Evolutionary conservation across 2,888 invertebrate genomes (phyloP), one percentile per base, ranked within the genome.

Genomic region (Ommatoiulus sabulosus): DNA sequence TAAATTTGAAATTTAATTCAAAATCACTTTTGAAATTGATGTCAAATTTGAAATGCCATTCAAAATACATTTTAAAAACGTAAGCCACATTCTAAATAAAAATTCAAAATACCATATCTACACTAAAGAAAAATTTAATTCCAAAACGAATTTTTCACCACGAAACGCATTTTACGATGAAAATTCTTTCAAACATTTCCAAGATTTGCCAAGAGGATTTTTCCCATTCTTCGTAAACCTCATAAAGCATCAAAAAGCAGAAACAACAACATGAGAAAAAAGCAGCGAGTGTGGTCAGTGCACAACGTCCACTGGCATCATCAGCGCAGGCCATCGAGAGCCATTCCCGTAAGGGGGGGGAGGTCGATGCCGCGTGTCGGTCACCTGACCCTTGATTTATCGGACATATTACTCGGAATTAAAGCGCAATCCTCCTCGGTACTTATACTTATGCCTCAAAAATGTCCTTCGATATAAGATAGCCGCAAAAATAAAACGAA

Each of bases 381-480:
- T 72, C 72, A 72, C 72, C 72, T 72, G 46, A 85, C 85, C 85
- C 46, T 24, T 88, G 88, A 88, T 88, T 88, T 88, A 88, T 88
- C 84, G 84, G 48, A 44, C 88, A 84, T 88, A 88, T 84, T 88
- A 84, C 88, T 44, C 72, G 43, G 88, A 88, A 88, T 88, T 88
- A 88, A 88, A 88, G 17, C 84, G 84, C 84, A 24, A 88, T 88
- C 88, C 88, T 88, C 88, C 52, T 84, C 84, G 48, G 63, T 84
- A 84, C 88, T 88, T 88, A 80, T 88, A 88, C 84, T 87, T 87
- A 72, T 72, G 87, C 87, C 43, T 87, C 57, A 87, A 85, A 85
- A 85, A 85, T 85, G 46, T 43, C 44, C 86, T 43, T 87, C 87
- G 52, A 87, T 52, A 52, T 87, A 10, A 48, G 46, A 87, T 52